Percentiles rank a stretch among this genome's conserved stretches.
Evolutionary conservation across 2,888 invertebrate genomes (phyloP).

Genomic region (Amblyjoppa fuscipennis): DNA sequence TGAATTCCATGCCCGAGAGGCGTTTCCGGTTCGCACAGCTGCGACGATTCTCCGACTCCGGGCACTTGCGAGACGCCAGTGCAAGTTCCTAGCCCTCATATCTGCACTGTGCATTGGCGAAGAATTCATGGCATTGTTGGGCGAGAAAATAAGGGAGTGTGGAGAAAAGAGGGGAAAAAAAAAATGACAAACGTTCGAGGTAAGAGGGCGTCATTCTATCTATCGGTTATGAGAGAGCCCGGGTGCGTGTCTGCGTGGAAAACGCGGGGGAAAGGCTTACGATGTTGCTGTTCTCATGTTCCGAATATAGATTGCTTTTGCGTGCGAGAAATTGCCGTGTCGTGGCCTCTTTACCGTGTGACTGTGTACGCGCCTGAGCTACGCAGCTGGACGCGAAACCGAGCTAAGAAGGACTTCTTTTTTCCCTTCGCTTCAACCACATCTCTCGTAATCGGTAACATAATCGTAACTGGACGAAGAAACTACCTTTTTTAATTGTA

Average conservation of each 20-base stretch:
- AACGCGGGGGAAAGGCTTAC: conserved; percentile 20
- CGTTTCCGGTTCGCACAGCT: too few relatives aligned
- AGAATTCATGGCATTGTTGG: conserved; percentile 19
- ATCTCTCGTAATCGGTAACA: background rate
- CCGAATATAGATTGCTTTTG: conserved; percentile 65
- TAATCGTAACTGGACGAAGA: background rate
- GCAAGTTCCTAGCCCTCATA: background rate
- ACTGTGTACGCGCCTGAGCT: background rate
- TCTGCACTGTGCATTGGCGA: conserved; percentile 7
- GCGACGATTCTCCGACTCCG: background rate
- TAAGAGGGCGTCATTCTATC: conserved; percentile 20
- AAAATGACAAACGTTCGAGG: background rate
- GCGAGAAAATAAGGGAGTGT: conserved; percentile 25
- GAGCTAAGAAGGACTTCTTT: conserved; percentile 26
- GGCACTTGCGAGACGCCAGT: conserved; percentile 8
- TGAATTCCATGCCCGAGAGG: too few relatives aligned
- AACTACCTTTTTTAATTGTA: background rate
- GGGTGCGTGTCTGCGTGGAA: conserved; percentile 32
- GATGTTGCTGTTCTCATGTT: conserved; percentile 51
- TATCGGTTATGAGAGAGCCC: conserved; percentile 24
- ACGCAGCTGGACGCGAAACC: conserved; percentile 21
- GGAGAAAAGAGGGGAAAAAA: background rate
- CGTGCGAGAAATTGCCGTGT: conserved; percentile 61
- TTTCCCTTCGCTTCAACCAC: conserved; percentile 3
- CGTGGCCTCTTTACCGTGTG: conserved; percentile 49